A percentile compares a stretch with the other conserved stretches of the same genome.
Evolutionary conservation across 2,113 vertebrate genomes (phyloP).

Genomic region (Brachyhypopomus occidentalis): DNA sequence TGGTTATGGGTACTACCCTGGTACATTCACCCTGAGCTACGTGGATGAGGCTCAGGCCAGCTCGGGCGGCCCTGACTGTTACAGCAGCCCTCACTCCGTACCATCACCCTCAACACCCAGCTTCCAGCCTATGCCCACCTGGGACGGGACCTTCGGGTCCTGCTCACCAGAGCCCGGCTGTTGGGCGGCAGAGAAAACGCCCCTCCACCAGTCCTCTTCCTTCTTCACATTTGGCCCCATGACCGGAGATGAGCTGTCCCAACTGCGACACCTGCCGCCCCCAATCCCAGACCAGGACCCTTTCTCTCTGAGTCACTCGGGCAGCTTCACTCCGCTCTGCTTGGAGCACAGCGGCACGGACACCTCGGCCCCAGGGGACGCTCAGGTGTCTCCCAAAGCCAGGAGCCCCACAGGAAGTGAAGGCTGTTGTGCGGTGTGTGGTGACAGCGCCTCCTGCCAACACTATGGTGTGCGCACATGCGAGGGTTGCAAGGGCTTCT

Average conservation of each 20-base stretch:
- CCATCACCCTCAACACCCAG: slow-evolving; percentile 83
- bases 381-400: slow-evolving; percentile 74
- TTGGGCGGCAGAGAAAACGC: slow-evolving; percentile 76
- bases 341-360: slow-evolving; percentile 74
- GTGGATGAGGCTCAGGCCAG: slow-evolving; percentile 85
- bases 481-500: slow-evolving; percentile 97
- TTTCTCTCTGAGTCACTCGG: slow-evolving; percentile 70
- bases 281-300: slow-evolving; percentile 76
- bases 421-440: slow-evolving; percentile 91
- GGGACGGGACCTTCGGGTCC: slow-evolving; percentile 85
- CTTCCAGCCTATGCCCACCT: slow-evolving; percentile 80
- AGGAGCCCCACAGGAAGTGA: slow-evolving; percentile 79
- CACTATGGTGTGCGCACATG: slow-evolving; percentile 96
- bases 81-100: slow-evolving; percentile 83
- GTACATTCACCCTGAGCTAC: slow-evolving; percentile 75
- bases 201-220: slow-evolving; percentile 67
- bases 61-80: slow-evolving; percentile 85
- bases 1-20: slow-evolving; percentile 90
- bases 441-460: slow-evolving; percentile 94
- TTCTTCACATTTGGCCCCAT: slow-evolving; percentile 81
- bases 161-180: slow-evolving; percentile 83
- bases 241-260: slow-evolving; percentile 67
- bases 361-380: slow-evolving; percentile 68
- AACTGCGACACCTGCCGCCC: slow-evolving; percentile 70
- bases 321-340: slow-evolving; percentile 68